Evolutionary conservation across 1,140 invertebrate genomes (phyloP), one percentile per base, ranked within the genome.

Genomic region (Listronotus bonariensis): DNA sequence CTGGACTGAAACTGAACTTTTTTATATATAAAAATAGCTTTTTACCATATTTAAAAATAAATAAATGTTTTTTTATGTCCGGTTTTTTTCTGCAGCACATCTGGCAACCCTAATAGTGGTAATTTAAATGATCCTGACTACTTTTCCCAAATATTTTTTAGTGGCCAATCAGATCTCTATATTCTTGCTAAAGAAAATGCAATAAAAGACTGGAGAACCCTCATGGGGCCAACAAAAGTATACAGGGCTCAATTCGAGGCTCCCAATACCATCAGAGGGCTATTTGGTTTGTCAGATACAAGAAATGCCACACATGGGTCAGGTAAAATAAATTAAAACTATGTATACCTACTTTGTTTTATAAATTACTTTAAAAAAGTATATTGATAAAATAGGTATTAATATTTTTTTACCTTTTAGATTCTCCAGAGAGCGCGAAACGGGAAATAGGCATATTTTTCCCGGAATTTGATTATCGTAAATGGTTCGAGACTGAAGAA

Each of bases 301-400:
- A 88, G 93, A 76, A 97, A 97, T 83, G 92, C 91, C 15, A 87
- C 89, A 48, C 94, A 97, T 81, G 94, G 94, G 34, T 96, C 93
- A 79, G 92, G 91, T 92, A 78, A 43, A 48, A 57, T 56, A 64
- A 42, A 36, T n/a, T n/a, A n/a, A n/a, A n/a, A n/a, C n/a, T n/a
- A n/a, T n/a, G n/a, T n/a, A n/a, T n/a, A n/a, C n/a, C n/a, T n/a
- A n/a, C n/a, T n/a, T n/a, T n/a, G n/a, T n/a, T n/a, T n/a, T n/a
- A n/a, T n/a, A n/a, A n/a, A n/a, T n/a, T n/a, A n/a, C n/a, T n/a
- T n/a, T n/a, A n/a, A n/a, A n/a, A n/a, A n/a, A n/a, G n/a, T n/a
- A n/a, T n/a, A n/a, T n/a, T n/a, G n/a, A n/a, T n/a, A n/a, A n/a
- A n/a, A n/a, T n/a, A n/a, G n/a, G n/a, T n/a, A 18, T 34, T 40